Evolutionary conservation across 2,888 invertebrate genomes (phyloP).

Genomic region (Theristus sp.): DNA sequence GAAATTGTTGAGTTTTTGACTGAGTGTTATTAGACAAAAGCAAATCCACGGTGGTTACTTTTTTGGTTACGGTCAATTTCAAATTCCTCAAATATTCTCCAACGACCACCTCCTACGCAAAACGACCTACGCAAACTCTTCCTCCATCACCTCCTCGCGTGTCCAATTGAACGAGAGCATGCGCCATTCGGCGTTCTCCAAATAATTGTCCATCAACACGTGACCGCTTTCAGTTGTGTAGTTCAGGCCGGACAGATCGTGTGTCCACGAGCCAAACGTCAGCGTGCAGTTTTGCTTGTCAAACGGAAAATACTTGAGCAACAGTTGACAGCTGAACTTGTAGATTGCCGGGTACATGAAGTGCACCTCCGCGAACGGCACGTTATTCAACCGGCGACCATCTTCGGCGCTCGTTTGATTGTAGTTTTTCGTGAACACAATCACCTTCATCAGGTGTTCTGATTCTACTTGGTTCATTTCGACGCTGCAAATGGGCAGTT

Average conservation of each 20-base stretch:
- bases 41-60: no score
- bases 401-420: no score
- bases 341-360: not conserved
- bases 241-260: slow-evolving; percentile 3
- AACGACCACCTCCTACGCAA: no score
- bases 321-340: not conserved
- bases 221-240: not conserved
- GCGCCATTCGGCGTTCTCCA: slow-evolving; percentile 8
- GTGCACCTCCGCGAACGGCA: not conserved
- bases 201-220: slow-evolving; percentile 4
- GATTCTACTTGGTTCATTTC: not conserved
- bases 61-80: no score
- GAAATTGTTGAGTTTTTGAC: no score
- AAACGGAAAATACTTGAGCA: slow-evolving; percentile 9
- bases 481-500: not conserved
- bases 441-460: not conserved
- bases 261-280: slow-evolving; percentile 5
- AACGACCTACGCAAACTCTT: no score
- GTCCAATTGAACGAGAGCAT: not conserved
- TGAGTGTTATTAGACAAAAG: no score
- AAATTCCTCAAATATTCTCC: no score
- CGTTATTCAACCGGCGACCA: no score
- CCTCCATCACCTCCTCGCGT: not conserved
- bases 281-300: slow-evolving; percentile 9
- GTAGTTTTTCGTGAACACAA: not conserved